Evolutionary conservation across 2,113 vertebrate genomes (phyloP).

Genomic region (Athene noctua): DNA sequence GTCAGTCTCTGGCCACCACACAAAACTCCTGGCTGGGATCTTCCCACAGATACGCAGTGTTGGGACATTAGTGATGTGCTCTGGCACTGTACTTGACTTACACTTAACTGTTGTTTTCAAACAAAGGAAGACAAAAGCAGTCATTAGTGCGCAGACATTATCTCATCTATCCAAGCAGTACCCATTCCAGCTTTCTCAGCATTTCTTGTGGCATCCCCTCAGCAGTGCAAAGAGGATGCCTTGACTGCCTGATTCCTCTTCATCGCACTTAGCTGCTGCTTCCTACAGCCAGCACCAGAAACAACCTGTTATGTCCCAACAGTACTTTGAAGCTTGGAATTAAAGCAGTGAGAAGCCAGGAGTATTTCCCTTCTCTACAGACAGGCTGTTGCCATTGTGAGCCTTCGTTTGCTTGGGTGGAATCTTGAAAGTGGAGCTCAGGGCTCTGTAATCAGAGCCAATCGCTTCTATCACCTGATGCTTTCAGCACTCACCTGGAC

Average conservation of each 20-base stretch:
- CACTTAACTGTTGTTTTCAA: background rate
- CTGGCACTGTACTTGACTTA: background rate
- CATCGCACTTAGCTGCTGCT: background rate
- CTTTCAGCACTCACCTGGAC: background rate
- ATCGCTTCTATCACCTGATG: background rate
- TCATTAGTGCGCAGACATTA: background rate
- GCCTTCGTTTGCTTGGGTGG: background rate
- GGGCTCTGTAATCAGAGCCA: background rate
- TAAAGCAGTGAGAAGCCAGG: background rate
- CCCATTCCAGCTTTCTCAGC: background rate
- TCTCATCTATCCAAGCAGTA: conserved; percentile 8
- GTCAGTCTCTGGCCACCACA: background rate
- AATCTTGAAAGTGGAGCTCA: background rate
- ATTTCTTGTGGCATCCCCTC: background rate
- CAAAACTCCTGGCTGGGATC: background rate
- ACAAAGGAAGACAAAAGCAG: conserved; percentile 3
- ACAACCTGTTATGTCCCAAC: background rate
- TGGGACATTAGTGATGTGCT: background rate
- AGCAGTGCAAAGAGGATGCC: background rate
- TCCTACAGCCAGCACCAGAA: background rate
- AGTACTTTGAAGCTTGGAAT: background rate
- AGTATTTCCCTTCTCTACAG: background rate
- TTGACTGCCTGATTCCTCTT: background rate
- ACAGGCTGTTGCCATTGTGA: background rate
- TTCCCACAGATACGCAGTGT: rapidly evolving